Conservation (phyloP, 1,140 invertebrate species). For the Monomorium pharaonis region DNA sequence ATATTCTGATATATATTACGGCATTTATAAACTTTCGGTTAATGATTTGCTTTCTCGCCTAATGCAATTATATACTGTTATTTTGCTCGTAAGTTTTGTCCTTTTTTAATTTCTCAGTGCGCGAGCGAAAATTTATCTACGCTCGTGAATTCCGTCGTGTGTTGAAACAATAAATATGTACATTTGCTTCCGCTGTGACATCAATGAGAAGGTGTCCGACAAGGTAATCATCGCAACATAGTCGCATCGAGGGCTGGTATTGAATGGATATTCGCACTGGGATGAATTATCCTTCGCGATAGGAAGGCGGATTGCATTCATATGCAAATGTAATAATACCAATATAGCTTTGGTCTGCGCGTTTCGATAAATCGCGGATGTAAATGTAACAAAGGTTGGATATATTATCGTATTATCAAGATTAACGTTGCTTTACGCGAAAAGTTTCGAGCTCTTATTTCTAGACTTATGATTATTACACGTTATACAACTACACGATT, state of each 20-base stretch:
- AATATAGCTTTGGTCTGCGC: conserved; percentile 18
- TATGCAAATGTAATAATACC: conserved; percentile 58
- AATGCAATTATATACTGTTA: background rate
- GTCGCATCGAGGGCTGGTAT: conserved; percentile 26
- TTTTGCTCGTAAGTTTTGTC: background rate
- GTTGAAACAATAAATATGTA: conserved; percentile 8
- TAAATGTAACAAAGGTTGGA: conserved; percentile 19
- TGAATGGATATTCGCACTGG: conserved; percentile 42
- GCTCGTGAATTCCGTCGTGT: background rate
- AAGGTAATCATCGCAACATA: conserved; percentile 40
- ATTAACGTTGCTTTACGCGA: background rate
- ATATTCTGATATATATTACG: background rate
- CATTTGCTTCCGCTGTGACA: conserved; percentile 15
- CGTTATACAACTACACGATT: too few species aligned
- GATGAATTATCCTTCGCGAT: conserved; percentile 45
- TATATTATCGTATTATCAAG: background rate
- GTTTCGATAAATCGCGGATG: conserved; percentile 27
- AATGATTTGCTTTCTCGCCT: background rate
- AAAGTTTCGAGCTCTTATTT: background rate
- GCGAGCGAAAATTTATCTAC: background rate
- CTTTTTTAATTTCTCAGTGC: background rate
- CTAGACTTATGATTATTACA: background rate
- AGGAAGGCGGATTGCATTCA: conserved; percentile 43
- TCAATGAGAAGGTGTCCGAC: conserved; percentile 33
- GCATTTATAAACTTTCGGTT: background rate